Evolutionary conservation across 2,113 vertebrate species (phyloP).

Genomic region (Plecotus auritus): DNA sequence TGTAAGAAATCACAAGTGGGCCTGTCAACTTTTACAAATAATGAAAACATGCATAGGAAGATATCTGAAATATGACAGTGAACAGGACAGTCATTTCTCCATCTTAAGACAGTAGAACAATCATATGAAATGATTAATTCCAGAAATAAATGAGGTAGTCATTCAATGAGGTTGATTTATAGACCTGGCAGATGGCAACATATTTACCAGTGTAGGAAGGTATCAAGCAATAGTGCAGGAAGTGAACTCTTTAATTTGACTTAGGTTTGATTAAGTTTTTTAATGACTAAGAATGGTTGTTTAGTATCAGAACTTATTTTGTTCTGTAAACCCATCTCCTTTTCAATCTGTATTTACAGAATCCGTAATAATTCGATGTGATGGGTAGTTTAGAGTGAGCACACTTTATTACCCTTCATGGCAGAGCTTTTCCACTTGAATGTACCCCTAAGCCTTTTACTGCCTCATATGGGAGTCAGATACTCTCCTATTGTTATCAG

Average conservation of each 20-base stretch:
- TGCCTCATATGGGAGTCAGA: neutral
- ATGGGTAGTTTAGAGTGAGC: neutral
- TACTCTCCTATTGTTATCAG: neutral
- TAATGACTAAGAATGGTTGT: neutral
- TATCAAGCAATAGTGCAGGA: neutral
- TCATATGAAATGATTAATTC: neutral
- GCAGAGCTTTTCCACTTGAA: neutral
- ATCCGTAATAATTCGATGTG: neutral
- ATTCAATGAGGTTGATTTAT: neutral
- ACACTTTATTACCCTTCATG: neutral
- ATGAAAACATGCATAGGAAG: neutral
- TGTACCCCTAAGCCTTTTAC: neutral
- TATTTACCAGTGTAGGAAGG: neutral
- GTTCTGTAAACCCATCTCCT: neutral
- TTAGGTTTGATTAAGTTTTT: neutral
- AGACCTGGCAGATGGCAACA: neutral
- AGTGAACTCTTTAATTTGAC: neutral
- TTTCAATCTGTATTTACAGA: neutral
- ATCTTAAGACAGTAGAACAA: neutral
- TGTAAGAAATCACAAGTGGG: neutral
- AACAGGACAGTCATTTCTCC: neutral
- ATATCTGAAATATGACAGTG: neutral
- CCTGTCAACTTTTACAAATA: neutral
- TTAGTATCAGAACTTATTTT: neutral
- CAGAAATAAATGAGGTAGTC: neutral